Base-by-base conservation (phyloP, 2,888 invertebrate species). In the Dinocampus coccinellae region DNA sequence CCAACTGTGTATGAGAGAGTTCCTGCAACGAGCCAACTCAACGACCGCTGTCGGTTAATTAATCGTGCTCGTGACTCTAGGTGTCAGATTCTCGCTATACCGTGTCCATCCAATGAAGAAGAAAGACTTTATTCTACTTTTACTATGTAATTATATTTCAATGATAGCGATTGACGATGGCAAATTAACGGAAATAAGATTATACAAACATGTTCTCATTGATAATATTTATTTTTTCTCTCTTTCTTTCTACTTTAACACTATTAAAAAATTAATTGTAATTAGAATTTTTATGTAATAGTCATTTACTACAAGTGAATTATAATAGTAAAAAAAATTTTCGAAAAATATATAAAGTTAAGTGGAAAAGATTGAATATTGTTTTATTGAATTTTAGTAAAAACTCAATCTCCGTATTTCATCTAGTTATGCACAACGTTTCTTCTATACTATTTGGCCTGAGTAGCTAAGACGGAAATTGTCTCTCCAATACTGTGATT, bases 1-100 rank as follows among this genome's bases (percentile, higher is more conserved):
- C 6, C 47, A 47, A 3, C 20, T 47, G 47, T 47, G 16, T 16
- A 47, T 33, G 69, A 62, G 64, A 70, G 70, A 77, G 77, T 77
- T 80, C 69, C 39, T 69, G 66, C 60, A 74, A 73, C 70, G 69
- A 72, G 71, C 73, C 77, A 74, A 77, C 75, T 73, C 78, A 74
- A 72, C 78, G 78, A 76, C 78, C 76, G 76, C 77, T 65, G 75
- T 77, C 73, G 77, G 79, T 82, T 83, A 82, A 83, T 83, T 82
- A 81, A 80, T 78, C 74, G 75, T 75, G 72, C 74, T 58, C 67
- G 72, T 73, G 62, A 72, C 71, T 66, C 57, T 42, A 64, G 71
- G 68, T 72, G 65, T 64, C 64, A 70, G 70, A 70, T 70, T 52
- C 24, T 53, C 26, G 57, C 42, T 57, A 39, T 42, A 47, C 47